Evolutionary conservation across 1,140 invertebrate species (phyloP), one percentile per base, ranked within the genome.

Genomic region (Solen grandis): DNA sequence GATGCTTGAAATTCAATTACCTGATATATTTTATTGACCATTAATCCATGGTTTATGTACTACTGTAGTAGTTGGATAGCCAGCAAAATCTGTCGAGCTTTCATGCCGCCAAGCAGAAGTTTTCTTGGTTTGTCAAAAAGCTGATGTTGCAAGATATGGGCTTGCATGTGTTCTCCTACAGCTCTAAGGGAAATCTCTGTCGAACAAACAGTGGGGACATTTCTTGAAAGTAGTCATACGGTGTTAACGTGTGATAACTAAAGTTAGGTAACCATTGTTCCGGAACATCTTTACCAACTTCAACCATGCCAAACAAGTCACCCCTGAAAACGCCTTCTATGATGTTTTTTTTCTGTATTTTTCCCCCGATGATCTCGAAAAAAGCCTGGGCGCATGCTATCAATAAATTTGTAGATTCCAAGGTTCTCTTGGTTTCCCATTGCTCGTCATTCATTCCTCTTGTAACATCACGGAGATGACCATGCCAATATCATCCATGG

Each of bases 11-110:
- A 87, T 74, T 87, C 84, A 19, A 87, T 33, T 5, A 84, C 76
- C 68, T 87, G 82, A 59, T 87, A 66, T 8, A 86, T 76, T 55
- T 79, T 54, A 14, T 41, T 83, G 1, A 86, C 74, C 27, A 29
- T n/a, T 13, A 87, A 29, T 19, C 83, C 84, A 72, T 87, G 86
- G 19, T 82, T 50, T n/a, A 86, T 19, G 65, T 87, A 87, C 82
- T 77, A 87, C 46, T 75, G 54, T 3, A 87, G 41, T 13, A 87
- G 68, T 0, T 84, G 84, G 0, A 84, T 82, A 3, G 79, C 65
- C 14, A 84, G 59, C 5, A 84, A 54, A 22, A 87, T 84, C 38
- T 83, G 63, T 35, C 81, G 16, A 8, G 55, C 66, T 55, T 70
- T 70, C 10, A 29, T 70, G 10, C 66, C 66, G 19, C 66, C 66